Percentiles rank a stretch among this genome's conserved stretches.
phyloP scores from a whole-genome alignment of 2,888 invertebrate genomes.

The Drosophila limbata region DNA sequence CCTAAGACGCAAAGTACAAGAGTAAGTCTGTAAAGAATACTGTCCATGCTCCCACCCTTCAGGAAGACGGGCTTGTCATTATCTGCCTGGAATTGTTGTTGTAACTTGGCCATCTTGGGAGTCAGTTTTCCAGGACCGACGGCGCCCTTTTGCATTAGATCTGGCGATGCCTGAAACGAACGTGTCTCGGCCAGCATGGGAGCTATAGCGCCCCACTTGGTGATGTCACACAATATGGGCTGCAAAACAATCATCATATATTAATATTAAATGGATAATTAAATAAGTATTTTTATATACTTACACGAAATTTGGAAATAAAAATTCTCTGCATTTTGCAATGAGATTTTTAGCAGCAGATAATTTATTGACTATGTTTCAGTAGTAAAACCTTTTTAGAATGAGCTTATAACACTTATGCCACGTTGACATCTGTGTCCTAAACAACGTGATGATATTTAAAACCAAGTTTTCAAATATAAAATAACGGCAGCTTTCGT shows the following conservation, averaged over 20 bases:
- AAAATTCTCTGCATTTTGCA: constrained; percentile 59
- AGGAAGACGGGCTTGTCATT: constrained; percentile 86
- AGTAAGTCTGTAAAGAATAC: constrained; percentile 85
- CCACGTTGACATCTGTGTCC: neutral
- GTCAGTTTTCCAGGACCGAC: constrained; percentile 46
- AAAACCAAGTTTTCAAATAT: neutral
- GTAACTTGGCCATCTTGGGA: constrained; percentile 62
- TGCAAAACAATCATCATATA: constrained; percentile 1
- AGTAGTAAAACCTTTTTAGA: constrained; percentile 13
- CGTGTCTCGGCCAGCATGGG: constrained; percentile 22
- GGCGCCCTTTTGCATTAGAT: constrained; percentile 18
- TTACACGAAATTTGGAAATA: constrained; percentile 51
- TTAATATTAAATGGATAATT: neutral
- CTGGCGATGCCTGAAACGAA: constrained; percentile 25
- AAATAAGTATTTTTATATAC: constrained; percentile 16
- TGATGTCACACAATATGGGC: constrained; percentile 46
- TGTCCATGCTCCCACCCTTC: constrained; percentile 86
- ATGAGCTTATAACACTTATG: neutral
- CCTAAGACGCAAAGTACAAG: constrained; percentile 82
- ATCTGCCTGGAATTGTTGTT: constrained; percentile 82
- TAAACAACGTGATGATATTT: neutral
- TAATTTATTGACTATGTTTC: constrained; percentile 5
- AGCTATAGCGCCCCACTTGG: constrained; percentile 6
- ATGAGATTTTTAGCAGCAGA: constrained; percentile 11
- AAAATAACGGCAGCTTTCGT: neutral